phyloP scores from a whole-genome alignment of 1,140 invertebrate genomes.

The Drosophila parvula region DNA sequence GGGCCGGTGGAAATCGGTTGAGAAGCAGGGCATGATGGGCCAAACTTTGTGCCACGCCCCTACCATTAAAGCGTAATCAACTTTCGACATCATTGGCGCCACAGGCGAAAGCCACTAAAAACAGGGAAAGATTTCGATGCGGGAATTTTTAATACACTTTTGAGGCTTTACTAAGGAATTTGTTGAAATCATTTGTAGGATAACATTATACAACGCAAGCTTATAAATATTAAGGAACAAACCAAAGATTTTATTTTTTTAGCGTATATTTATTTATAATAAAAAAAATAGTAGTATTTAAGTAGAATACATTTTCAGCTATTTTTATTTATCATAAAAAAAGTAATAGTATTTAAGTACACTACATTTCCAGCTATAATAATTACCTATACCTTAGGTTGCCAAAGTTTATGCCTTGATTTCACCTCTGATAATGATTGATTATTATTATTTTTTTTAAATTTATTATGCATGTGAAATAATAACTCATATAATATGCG shows the following conservation, averaged over 20 bases:
- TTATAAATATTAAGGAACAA: too few relatives aligned
- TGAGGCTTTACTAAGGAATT: not conserved
- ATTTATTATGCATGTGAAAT: not conserved
- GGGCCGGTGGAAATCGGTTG: not conserved
- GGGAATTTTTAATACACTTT: slow-evolving; percentile 30
- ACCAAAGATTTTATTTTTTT: too few relatives aligned
- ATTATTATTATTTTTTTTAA: not conserved
- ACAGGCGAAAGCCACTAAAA: slow-evolving; percentile 31
- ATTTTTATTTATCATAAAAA: too few relatives aligned
- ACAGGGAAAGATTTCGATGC: too few relatives aligned
- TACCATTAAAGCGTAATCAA: slow-evolving; percentile 80
- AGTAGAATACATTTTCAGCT: too few relatives aligned
- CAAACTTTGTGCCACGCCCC: slow-evolving; percentile 68
- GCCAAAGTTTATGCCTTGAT: too few relatives aligned
- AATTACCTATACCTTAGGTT: not conserved
- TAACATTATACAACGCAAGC: too few relatives aligned
- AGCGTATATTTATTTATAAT: too few relatives aligned
- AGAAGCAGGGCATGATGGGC: slow-evolving; percentile 4
- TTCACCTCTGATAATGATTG: rapidly evolving
- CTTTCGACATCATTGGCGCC: slow-evolving; percentile 74
- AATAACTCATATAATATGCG: too few relatives aligned
- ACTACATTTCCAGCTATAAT: not conserved
- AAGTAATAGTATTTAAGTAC: too few relatives aligned
- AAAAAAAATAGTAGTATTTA: too few relatives aligned
- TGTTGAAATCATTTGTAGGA: too few relatives aligned